Percentiles rank a stretch among this genome's conserved stretches.
These are phyloP conservation scores for Eptatretus burgeri DNA, from an alignment of 2,113 vertebrate genomes.

Conservation along the genomic window DNA sequence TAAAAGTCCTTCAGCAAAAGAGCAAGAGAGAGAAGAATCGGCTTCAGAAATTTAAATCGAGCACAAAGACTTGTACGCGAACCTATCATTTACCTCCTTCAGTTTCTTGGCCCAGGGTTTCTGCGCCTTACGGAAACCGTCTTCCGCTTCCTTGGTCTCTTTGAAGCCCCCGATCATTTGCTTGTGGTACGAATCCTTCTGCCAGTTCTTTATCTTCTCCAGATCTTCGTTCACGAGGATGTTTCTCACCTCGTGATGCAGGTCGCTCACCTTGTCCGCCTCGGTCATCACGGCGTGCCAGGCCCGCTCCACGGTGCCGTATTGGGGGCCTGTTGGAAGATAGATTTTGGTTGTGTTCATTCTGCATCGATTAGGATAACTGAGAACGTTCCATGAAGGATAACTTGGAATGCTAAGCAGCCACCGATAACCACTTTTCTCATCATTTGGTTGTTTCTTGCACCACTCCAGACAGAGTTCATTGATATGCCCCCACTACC, in stretches of 20 bases:
- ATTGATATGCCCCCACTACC: too few relatives aligned
- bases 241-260: constrained; percentile 88
- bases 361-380: too few relatives aligned
- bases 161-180: constrained; percentile 96
- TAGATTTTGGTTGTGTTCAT: too few relatives aligned
- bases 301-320: constrained; percentile 67
- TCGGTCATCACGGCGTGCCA: constrained; percentile 79
- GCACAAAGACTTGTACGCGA: too few relatives aligned
- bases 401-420: too few relatives aligned
- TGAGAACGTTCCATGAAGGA: too few relatives aligned
- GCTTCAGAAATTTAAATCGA: too few relatives aligned
- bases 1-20: background rate
- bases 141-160: constrained; percentile 80
- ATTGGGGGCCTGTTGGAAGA: constrained; percentile 43
- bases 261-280: constrained; percentile 66
- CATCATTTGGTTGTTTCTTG: too few relatives aligned
- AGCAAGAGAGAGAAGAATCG: too few relatives aligned
- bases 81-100: constrained; percentile 38
- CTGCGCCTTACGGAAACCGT: constrained; percentile 88
- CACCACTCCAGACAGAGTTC: too few relatives aligned
- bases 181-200: constrained; percentile 91
- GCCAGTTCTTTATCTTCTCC: constrained; percentile 94
- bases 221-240: constrained; percentile 50
- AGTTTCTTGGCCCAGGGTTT: constrained; percentile 97
- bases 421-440: too few relatives aligned